Evolutionary conservation across 2,797 vertebrate genomes (phyloP).

Genomic region (Pteropus rufus): DNA sequence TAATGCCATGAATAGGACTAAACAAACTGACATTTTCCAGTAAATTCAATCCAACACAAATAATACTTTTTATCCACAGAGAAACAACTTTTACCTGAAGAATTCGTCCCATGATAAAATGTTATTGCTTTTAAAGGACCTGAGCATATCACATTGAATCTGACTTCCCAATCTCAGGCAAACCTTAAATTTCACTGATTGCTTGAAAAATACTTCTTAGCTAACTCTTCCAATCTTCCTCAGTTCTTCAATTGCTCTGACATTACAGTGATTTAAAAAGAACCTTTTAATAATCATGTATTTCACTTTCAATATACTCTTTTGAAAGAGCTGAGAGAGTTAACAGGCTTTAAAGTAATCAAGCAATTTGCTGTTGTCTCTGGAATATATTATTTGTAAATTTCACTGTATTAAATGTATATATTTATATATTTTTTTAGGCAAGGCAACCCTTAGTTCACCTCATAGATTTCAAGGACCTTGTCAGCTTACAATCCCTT

Average conservation of each 20-base stretch:
- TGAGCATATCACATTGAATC: background rate
- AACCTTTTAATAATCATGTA: background rate
- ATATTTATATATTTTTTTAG: too few relatives aligned
- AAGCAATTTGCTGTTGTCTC: background rate
- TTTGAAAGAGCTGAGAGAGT: background rate
- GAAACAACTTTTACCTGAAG: background rate
- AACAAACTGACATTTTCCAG: background rate
- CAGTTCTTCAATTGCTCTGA: background rate
- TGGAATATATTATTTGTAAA: background rate
- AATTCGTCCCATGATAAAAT: background rate
- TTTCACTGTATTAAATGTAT: background rate
- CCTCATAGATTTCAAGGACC: too few relatives aligned
- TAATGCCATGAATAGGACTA: background rate
- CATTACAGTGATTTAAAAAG: background rate
- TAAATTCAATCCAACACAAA: background rate
- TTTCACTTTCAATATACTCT: background rate
- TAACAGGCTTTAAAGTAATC: slow-evolving; percentile 18
- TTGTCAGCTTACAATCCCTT: too few relatives aligned
- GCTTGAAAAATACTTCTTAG: background rate
- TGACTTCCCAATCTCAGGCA: background rate
- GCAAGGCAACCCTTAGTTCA: too few relatives aligned
- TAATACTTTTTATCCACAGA: background rate
- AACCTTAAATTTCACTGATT: background rate
- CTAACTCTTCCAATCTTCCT: background rate
- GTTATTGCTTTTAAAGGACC: background rate